Conservation (phyloP, 2,113 vertebrate species). For the Phodopus roborovskii region DNA sequence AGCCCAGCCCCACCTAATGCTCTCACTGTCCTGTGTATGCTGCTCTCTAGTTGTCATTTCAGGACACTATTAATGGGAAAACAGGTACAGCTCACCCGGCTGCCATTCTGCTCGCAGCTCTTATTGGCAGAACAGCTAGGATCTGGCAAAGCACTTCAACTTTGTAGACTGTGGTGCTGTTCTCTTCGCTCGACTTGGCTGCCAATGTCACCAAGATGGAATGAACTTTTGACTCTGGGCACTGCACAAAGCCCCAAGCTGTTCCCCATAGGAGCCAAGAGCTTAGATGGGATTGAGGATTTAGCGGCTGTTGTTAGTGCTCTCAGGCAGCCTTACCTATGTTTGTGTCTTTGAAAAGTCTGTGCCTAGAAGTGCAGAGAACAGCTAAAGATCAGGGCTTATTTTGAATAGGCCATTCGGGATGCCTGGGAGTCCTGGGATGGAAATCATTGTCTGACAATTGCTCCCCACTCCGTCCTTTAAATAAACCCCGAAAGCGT, state of each 20-base stretch:
- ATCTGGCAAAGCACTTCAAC: neutral
- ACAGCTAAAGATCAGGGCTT: constrained; percentile 72
- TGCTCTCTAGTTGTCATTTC: neutral
- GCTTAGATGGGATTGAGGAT: constrained; percentile 69
- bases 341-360: constrained; percentile 77
- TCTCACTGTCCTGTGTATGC: neutral
- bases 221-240: constrained; percentile 83
- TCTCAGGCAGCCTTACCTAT: constrained; percentile 80
- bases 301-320: constrained; percentile 73
- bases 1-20: neutral
- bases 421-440: constrained; percentile 63
- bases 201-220: neutral
- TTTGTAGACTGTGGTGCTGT: neutral
- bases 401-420: constrained; percentile 72
- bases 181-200: neutral
- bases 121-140: constrained; percentile 51
- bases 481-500: neutral
- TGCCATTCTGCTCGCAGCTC: neutral
- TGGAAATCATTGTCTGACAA: constrained; percentile 54
- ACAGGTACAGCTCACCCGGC: constrained; percentile 3
- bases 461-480: constrained; percentile 36
- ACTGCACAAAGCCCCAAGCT: constrained; percentile 59
- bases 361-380: constrained; percentile 20
- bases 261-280: constrained; percentile 50
- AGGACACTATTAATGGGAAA: constrained; percentile 31